Conservation (phyloP, 2,113 vertebrate genomes). For the Perca flavescens region DNA sequence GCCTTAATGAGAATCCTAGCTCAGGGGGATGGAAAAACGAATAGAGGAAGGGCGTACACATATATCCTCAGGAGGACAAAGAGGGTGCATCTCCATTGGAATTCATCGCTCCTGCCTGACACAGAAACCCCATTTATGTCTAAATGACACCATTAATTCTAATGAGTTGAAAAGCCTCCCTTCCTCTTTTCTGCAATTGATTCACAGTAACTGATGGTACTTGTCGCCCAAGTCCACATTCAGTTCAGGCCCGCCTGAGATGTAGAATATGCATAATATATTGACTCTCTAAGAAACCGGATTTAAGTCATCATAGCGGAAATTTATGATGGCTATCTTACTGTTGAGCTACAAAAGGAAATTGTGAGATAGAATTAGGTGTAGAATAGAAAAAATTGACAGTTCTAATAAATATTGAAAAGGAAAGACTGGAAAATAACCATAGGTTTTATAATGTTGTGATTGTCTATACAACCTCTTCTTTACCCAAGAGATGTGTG, state of each 20-base stretch:
- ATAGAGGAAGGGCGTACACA: slow-evolving; percentile 33
- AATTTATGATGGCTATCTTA: slow-evolving; percentile 39
- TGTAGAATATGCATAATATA: slow-evolving; percentile 57
- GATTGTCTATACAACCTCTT: background rate
- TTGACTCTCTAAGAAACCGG: slow-evolving; percentile 18
- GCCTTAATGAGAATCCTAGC: slow-evolving; percentile 63
- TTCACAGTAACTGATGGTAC: slow-evolving; percentile 61
- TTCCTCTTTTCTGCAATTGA: slow-evolving; percentile 62
- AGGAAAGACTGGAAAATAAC: background rate
- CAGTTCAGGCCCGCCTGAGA: slow-evolving; percentile 26
- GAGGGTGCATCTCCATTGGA: slow-evolving; percentile 49
- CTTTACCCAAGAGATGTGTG: background rate
- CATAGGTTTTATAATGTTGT: background rate
- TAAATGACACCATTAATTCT: slow-evolving; percentile 80
- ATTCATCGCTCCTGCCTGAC: slow-evolving; percentile 70
- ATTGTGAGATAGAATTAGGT: slow-evolving; percentile 13
- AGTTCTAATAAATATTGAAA: background rate
- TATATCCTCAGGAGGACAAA: slow-evolving; percentile 52
- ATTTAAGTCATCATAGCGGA: slow-evolving; percentile 24
- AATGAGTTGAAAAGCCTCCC: slow-evolving; percentile 62
- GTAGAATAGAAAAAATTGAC: slow-evolving; percentile 1
- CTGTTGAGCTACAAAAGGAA: background rate
- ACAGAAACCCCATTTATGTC: slow-evolving; percentile 79
- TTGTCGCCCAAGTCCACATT: slow-evolving; percentile 44
- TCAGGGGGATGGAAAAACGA: slow-evolving; percentile 34